Conservation (phyloP, 2,888 invertebrate genomes). For the Rotaria magnacalcarata region DNA sequence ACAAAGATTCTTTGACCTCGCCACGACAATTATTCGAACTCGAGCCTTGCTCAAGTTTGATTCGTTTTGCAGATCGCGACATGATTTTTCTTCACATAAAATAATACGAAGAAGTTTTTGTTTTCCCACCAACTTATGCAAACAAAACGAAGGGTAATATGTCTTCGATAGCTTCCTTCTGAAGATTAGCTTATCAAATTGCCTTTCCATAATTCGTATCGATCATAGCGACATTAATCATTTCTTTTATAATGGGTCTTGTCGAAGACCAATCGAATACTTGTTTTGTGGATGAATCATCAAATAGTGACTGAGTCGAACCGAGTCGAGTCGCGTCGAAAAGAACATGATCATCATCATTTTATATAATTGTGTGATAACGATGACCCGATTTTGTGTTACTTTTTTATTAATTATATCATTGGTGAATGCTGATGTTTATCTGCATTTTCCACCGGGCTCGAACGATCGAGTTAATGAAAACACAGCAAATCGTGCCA, state of each 20-base stretch:
- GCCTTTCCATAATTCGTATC: neutral
- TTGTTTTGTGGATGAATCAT: neutral
- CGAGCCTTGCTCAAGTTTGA: neutral
- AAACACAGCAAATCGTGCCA: slow-evolving; percentile 53
- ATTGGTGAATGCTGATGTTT: slow-evolving; percentile 51
- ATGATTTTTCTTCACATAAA: neutral
- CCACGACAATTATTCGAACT: no score
- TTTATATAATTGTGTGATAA: neutral
- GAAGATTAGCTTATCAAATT: neutral
- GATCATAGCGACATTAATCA: neutral
- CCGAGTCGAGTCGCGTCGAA: no score
- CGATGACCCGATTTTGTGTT: neutral
- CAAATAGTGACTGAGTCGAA: neutral
- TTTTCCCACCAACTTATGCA: no score
- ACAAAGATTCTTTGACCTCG: neutral
- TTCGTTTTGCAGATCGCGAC: neutral
- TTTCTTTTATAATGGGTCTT: neutral
- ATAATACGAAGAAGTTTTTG: no score
- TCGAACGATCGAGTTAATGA: slow-evolving; percentile 58
- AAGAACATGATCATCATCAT: no score
- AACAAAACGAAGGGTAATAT: neutral
- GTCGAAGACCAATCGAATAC: neutral
- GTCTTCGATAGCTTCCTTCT: neutral
- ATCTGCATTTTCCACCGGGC: slow-evolving; percentile 55
- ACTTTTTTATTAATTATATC: neutral